These are phyloP conservation scores for Xenentodon cancila DNA, from an alignment of 2,797 vertebrate species.

Conservation along the genomic window DNA sequence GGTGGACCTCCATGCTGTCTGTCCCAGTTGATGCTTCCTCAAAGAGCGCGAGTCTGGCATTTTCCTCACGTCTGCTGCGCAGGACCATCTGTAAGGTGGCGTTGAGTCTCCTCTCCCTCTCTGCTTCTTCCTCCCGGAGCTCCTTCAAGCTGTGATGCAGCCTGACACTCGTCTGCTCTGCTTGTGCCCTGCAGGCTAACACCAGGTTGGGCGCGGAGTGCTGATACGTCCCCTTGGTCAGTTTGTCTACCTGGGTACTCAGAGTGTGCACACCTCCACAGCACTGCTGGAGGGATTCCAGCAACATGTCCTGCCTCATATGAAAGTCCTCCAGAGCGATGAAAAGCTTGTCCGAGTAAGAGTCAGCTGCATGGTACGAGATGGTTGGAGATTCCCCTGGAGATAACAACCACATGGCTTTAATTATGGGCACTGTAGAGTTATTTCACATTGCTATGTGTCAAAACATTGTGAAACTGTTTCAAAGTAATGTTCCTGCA, in stretches of 20 bases:
- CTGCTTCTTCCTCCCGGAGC: constrained; percentile 43
- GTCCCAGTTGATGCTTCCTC: constrained; percentile 31
- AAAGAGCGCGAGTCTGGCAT: constrained; percentile 26
- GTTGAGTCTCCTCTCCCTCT: constrained; percentile 62
- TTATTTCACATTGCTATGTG: too few relatives aligned
- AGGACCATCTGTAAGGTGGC: constrained; percentile 57
- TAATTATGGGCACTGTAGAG: neutral
- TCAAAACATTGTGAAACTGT: too few relatives aligned
- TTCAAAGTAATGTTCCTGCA: too few relatives aligned
- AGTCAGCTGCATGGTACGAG: constrained; percentile 55
- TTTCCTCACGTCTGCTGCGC: constrained; percentile 27
- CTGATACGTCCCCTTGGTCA: constrained; percentile 46
- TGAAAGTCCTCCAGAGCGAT: constrained; percentile 75
- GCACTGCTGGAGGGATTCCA: constrained; percentile 62
- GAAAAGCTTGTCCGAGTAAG: constrained; percentile 79
- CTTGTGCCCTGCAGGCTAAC: constrained; percentile 44
- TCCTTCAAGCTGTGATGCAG: constrained; percentile 50
- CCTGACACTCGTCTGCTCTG: constrained; percentile 37
- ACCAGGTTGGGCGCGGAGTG: constrained; percentile 46
- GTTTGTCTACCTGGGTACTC: constrained; percentile 52
- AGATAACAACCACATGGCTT: constrained; percentile 20
- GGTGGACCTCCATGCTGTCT: constrained; percentile 14
- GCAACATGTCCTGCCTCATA: constrained; percentile 78
- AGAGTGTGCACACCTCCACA: constrained; percentile 42
- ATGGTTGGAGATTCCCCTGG: constrained; percentile 39